Base-by-base conservation (phyloP, 2,113 vertebrate genomes). In the Oreocharis arfaki region DNA sequence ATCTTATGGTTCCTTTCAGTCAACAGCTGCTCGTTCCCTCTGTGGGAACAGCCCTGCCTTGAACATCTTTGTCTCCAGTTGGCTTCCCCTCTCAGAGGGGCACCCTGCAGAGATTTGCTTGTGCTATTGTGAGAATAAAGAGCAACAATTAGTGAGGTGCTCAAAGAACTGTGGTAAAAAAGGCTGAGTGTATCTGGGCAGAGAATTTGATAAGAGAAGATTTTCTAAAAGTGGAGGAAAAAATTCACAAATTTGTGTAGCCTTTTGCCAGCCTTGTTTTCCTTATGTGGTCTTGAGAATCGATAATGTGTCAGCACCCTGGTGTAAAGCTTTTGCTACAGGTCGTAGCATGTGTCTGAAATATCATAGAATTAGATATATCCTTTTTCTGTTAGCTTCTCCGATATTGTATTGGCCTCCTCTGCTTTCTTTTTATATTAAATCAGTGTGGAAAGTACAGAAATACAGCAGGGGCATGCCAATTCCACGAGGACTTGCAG, bases 301-400 rank as follows among this genome's bases (percentile, higher is more conserved):
- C 96, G 89, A 93, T 96, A 92, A 79, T 9, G 47, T 94, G 87
- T 95, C 91, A 94, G 93, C 85, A 91, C 52, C 77, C 87, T 81
- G 71, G 84, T 96, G 90, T 88, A 96, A 96, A 93, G 78, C 87
- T 96, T 96, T 93, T 91, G 68, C 90, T 97, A 92, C 90, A 84
- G 95, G 95, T 96, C 77, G 93, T 83, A 92, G 70, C 74, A 61
- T 84, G 56, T 89, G 74, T 91, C 93, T 94, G 84, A 95, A 95
- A 90, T 95, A 93, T 28, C 14, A 6, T 57, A 91, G 91, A 95
- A 95, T 93, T 95, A 93, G 83, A 83, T 94, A 91, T 39, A 95
- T 88, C 61, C 64, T 86, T 94, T 88, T 93, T 87, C 78, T 73
- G 44, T 92, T 96, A 94, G 78, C 73, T 96, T 70, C 81, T 87